Base-by-base conservation (phyloP, 2,888 invertebrate species). In the Allacma fusca region DNA sequence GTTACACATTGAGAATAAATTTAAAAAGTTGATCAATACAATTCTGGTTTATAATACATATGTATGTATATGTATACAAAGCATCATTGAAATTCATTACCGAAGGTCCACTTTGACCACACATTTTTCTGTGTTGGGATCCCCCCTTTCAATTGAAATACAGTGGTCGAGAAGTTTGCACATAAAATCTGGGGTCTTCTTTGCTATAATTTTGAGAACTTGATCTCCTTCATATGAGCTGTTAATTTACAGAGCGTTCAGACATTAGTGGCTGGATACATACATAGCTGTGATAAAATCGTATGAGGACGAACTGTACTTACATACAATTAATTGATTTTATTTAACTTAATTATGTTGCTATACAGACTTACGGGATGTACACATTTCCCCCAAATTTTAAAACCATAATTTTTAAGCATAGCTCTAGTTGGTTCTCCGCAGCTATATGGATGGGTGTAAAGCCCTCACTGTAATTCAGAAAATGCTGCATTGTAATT, bases 391-490 rank as follows among this genome's bases (percentile, higher is more conserved):
- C 95, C 2, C 94, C 95, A n/a, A 59, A 59, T 86, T 93, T 92
- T 85, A 91, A 92, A 80, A 95, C 92, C 80, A 95, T 87, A 81
- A 93, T 91, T 86, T 95, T 94, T 0, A 94, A 94, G 86, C 94
- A 94, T 84, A 93, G 92, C 0, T 93, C 92, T 59, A 94, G 88
- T 59, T 95, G 94, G 85, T 94, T 94, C n/a, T 94, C 87, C 1
- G 94, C 94, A 2, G 95, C 95, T 80, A 95, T 89, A 86, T 95
- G 95, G 50, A 95, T 88, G 0, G 95, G 93, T 0, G 94, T 94
- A 85, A 94, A 94, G 0, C 95, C 95, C 84, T 94, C 94, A 83
- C 92, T 92, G 50, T 57, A 50, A 73, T 21, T 34, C n/a, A 40
- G 12, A 69, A 34, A 40, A 40, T 13, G 5, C 40, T 40, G 40